phyloP scores from a whole-genome alignment of 2,797 vertebrate genomes.

The Falco cherrug region DNA sequence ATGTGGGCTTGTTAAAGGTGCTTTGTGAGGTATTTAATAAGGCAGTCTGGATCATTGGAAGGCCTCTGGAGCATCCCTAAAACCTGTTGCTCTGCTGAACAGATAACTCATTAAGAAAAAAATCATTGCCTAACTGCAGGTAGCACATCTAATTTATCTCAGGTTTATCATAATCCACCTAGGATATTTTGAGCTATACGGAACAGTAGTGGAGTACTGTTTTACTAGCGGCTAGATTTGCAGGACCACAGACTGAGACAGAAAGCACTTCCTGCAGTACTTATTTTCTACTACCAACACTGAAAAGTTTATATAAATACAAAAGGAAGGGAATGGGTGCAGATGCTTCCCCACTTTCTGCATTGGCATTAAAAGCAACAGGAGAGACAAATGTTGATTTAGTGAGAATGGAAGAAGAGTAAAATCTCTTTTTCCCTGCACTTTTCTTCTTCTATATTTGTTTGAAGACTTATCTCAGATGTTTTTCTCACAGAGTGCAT shows the following conservation, averaged over 20 bases:
- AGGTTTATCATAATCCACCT: not conserved
- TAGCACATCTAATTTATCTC: not conserved
- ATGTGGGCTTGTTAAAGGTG: not conserved
- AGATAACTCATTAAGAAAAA: not conserved
- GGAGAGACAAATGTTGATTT: not conserved
- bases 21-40: not conserved
- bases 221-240: not conserved
- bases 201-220: not conserved
- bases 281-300: not conserved
- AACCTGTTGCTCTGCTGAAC: not conserved
- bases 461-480: not conserved
- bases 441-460: not conserved
- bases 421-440: not conserved
- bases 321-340: not conserved
- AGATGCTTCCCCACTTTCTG: rapidly evolving
- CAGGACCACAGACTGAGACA: not conserved
- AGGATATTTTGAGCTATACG: not conserved
- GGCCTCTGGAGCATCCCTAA: not conserved
- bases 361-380: not conserved
- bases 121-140: not conserved
- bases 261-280: not conserved
- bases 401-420: not conserved
- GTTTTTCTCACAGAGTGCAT: not conserved
- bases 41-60: not conserved
- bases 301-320: not conserved